phyloP scores from a whole-genome alignment of 2,888 invertebrate genomes.

The Icerya purchasi region DNA sequence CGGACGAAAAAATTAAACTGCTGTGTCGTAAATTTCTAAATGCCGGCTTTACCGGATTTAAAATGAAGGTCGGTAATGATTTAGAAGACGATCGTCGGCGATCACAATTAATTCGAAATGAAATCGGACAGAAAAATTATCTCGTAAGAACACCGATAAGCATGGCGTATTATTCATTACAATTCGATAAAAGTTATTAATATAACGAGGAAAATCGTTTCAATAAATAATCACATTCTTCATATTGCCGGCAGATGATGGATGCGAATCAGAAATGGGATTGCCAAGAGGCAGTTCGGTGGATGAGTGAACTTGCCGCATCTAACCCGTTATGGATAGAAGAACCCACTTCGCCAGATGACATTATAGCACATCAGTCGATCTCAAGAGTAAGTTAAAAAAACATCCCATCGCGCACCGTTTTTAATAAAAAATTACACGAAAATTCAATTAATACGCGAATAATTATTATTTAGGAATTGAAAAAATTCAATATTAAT shows the following conservation, averaged over 20 bases:
- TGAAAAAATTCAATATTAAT: slow-evolving; percentile 48
- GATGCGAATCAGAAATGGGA: slow-evolving; percentile 83
- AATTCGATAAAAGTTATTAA: too few relatives aligned
- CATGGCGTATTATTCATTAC: too few relatives aligned
- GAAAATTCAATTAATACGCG: not conserved
- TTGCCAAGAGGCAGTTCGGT: slow-evolving; percentile 58
- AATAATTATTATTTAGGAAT: slow-evolving; percentile 24
- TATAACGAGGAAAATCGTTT: too few relatives aligned
- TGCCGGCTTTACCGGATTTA: slow-evolving; percentile 60
- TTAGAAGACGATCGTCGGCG: slow-evolving; percentile 53
- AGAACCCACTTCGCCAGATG: slow-evolving; percentile 82
- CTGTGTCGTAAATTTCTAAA: slow-evolving; percentile 49
- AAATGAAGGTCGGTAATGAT: slow-evolving; percentile 71
- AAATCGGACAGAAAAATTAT: slow-evolving; percentile 49
- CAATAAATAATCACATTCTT: too few relatives aligned
- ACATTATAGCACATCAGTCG: slow-evolving; percentile 61
- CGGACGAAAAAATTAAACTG: slow-evolving; percentile 44
- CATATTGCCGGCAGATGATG: too few relatives aligned
- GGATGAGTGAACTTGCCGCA: slow-evolving; percentile 55
- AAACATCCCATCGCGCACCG: too few relatives aligned
- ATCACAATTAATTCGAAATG: slow-evolving; percentile 45
- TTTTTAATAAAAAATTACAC: not conserved
- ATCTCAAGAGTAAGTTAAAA: slow-evolving; percentile 40
- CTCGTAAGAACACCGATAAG: slow-evolving; percentile 45
- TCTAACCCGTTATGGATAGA: slow-evolving; percentile 72